Base-by-base conservation (phyloP, 37 sponge, comb jelly and placozoan genomes). In the Amphimedon queenslandica region DNA sequence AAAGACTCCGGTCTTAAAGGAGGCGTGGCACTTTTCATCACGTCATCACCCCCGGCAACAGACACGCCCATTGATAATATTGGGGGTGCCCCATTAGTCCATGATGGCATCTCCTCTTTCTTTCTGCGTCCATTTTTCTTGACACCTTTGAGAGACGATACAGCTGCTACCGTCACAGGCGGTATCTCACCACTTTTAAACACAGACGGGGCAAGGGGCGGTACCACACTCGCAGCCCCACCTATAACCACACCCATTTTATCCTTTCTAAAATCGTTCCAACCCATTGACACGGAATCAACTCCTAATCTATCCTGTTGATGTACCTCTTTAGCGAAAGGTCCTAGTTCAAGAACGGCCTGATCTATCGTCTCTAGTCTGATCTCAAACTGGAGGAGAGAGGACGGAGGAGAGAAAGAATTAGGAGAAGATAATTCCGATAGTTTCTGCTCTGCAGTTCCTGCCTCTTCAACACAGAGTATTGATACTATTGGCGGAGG, bases 361-460 rank as follows among this genome's bases (percentile, higher is more conserved):
- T 82, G 83, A 21, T 82, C 83, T 37, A 82, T 82, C 61, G 70
- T 57, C 40, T 82, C 76, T 24, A 82, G 64, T 10, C 42, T 42
- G 24, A 75, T 64, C 11, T 70, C 66, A 36, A 58, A 42, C 33
- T 75, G 55, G 16, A 53, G 68, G 5, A 37, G 5, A 38, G 0
- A 21, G 6, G 33, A 37, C 23, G 34, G 33, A 4, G 30, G 68
- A 33, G 10, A 10, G 34, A 67, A 21, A 13, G 34, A 34, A 65
- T 31, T 4, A 2, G 4, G 66, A 2, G 23, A 2, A 35, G 27
- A 2, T 32, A 21, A 0, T 67, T 0, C 25, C 68, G 16, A 1
- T 34, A 25, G 8, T 6, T 38, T 0, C 10, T 25, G 13, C 6
- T 2, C 11, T n/a, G n/a, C n/a, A n/a, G n/a, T n/a, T n/a, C n/a